Base-by-base conservation (phyloP, 2,797 vertebrate species). In the Glyptemys insculpta region DNA sequence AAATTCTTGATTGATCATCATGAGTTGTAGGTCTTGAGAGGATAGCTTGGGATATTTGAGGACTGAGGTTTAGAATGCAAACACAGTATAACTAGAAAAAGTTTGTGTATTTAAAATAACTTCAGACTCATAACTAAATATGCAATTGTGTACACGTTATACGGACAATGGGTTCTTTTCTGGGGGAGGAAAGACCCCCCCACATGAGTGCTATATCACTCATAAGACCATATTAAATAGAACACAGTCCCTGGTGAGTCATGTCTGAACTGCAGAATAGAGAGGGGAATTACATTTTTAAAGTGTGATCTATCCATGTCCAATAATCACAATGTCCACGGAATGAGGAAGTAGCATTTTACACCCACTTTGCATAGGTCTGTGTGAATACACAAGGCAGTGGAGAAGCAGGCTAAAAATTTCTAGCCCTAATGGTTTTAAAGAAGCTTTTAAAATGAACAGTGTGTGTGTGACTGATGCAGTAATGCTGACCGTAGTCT, bases 91-190 rank as follows among this genome's bases (percentile, higher is more conserved):
- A 4, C 0, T 2, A 90, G 54, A 91, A 93, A 92, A 85, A 94
- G 82, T 90, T 87, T 6, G 57, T 95, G 84, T 41, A 8, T 2
- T 34, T 83, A 62, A 86, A 49, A 91, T 74, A 82, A 59, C 59
- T 0, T 44, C 91, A 95, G 91, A 94, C 95, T 56, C 57, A 2
- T 65, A 0, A 0, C 65, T 80, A 92, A 10, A 65, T 81, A 52
- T 79, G 91, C 96, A 97, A 95, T 96, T 97, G 97, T 52, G 44
- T 21, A 37, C 27, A 21, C 89, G 92, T 91, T 50, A 27, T 57
- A 16, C 85, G 89, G 92, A 97, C 97, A 97, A 95, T 79, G 21
- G 91, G 79, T 85, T 85, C 93, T 76, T 96, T 97, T 96, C 91
- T 97, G 65, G 91, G 89, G 87, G 18, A 88, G 41, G 78, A 74